Evolutionary conservation across 2,888 invertebrate species (phyloP).

Genomic region (Crepidodera aurea): DNA sequence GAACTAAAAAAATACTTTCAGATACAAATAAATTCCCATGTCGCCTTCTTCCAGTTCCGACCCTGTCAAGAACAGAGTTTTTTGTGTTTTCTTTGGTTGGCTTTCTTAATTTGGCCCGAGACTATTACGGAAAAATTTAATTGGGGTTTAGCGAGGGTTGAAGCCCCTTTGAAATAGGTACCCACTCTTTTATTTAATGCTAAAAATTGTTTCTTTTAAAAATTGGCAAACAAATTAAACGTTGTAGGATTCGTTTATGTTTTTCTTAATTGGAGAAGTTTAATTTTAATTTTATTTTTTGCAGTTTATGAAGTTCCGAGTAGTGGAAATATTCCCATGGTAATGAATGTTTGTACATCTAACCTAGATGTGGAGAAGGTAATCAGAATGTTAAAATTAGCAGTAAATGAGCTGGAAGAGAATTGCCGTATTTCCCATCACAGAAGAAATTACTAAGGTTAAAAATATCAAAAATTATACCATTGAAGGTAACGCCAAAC

Average conservation of each 20-base stretch:
- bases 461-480: too few relatives aligned
- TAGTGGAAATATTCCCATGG: too few relatives aligned
- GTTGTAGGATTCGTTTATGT: slow-evolving; percentile 11
- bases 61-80: background rate
- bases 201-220: slow-evolving; percentile 21
- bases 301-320: too few relatives aligned
- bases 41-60: background rate
- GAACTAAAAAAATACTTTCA: too few relatives aligned
- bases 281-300: background rate
- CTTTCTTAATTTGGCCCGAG: slow-evolving; percentile 27
- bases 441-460: too few relatives aligned
- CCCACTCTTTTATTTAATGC: slow-evolving; percentile 17
- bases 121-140: slow-evolving; percentile 27
- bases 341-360: too few relatives aligned
- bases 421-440: too few relatives aligned
- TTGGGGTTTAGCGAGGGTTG: slow-evolving; percentile 22
- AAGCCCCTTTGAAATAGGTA: slow-evolving; percentile 15
- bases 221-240: slow-evolving; percentile 20
- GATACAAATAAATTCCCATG: too few relatives aligned
- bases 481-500: too few relatives aligned
- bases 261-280: slow-evolving; percentile 10
- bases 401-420: too few relatives aligned
- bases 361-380: too few relatives aligned
- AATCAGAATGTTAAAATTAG: too few relatives aligned
- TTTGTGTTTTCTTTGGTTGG: slow-evolving; percentile 23